These are phyloP conservation scores for Brassicogethes aeneus DNA, from an alignment of 2,888 invertebrate species.

Conservation along the genomic window DNA sequence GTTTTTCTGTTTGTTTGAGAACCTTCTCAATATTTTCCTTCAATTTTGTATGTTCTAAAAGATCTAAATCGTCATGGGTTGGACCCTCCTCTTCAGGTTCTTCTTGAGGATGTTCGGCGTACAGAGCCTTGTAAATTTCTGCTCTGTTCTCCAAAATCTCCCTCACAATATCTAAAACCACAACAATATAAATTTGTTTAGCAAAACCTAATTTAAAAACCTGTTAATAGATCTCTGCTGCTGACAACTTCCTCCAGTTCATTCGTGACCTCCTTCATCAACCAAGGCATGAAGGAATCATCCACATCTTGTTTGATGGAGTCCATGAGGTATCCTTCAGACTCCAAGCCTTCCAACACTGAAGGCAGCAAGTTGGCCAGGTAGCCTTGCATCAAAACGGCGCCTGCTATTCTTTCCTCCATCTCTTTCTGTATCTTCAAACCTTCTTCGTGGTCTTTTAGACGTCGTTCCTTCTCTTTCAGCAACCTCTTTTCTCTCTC, in stretches of 20 bases:
- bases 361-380: constrained; percentile 78
- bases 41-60: constrained; percentile 33
- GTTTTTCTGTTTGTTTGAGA: too few species aligned
- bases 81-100: constrained; percentile 29
- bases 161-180: constrained; percentile 57
- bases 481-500: constrained; percentile 64
- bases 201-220: constrained; percentile 33
- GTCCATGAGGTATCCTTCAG: constrained; percentile 61
- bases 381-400: constrained; percentile 77
- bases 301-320: constrained; percentile 59
- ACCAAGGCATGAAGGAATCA: constrained; percentile 80
- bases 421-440: constrained; percentile 59
- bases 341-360: constrained; percentile 70
- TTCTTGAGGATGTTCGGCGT: constrained; percentile 27
- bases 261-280: constrained; percentile 69
- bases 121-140: constrained; percentile 47
- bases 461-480: constrained; percentile 63
- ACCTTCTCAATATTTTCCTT: constrained; percentile 27
- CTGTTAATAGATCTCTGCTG: constrained; percentile 71
- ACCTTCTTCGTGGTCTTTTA: constrained; percentile 60
- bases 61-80: constrained; percentile 26
- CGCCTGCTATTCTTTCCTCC: constrained; percentile 66
- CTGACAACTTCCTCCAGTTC: constrained; percentile 75
- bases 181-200: neutral
- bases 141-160: constrained; percentile 71